A percentile compares a stretch with the other conserved stretches of the same genome.
These are phyloP conservation scores for Heliangelus exortis DNA, from an alignment of 2,797 vertebrate genomes.

Conservation along the genomic window DNA sequence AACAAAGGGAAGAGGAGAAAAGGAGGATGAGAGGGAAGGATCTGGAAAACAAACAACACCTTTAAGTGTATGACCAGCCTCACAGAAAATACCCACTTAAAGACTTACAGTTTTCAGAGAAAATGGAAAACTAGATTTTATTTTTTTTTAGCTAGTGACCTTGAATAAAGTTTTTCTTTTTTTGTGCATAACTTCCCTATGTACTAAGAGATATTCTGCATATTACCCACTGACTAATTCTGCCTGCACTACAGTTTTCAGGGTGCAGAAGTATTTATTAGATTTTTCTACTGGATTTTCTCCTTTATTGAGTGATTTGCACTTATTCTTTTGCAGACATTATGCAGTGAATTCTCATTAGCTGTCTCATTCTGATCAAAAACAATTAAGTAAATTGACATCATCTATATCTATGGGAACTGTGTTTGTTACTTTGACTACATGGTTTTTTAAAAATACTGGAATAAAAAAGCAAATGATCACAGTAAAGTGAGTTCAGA, in stretches of 20 bases:
- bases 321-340: neutral
- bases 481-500: neutral
- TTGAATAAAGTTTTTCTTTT: neutral
- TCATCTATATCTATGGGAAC: neutral
- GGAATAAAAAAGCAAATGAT: neutral
- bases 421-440: neutral
- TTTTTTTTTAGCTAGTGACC: neutral
- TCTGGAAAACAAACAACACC: neutral
- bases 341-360: neutral
- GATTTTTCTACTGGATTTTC: neutral
- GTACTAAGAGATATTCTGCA: neutral
- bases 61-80: neutral
- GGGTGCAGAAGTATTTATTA: neutral
- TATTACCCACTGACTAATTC: neutral
- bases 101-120: neutral
- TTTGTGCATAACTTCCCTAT: neutral
- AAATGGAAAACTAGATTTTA: no score
- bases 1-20: neutral
- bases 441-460: neutral
- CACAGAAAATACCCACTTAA: neutral
- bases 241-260: neutral
- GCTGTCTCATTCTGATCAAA: neutral
- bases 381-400: neutral
- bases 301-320: neutral
- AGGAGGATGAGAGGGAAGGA: neutral